Evolutionary conservation across 2,888 invertebrate species (phyloP).

Genomic region (Orthosia gothica): DNA sequence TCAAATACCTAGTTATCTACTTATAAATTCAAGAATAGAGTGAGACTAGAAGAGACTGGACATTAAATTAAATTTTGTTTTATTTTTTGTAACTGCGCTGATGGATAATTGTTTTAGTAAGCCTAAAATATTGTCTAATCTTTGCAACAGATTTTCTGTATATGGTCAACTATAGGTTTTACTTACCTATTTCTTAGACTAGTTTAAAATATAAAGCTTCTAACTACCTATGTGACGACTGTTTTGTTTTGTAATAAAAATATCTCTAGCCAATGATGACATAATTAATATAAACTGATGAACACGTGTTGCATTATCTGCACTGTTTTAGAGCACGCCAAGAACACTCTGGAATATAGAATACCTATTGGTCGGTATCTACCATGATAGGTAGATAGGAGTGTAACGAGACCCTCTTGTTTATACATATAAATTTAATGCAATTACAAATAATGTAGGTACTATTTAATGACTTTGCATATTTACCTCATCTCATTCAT

Average conservation of each 20-base stretch:
- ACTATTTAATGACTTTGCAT: conserved; percentile 23
- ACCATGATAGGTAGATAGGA: not conserved
- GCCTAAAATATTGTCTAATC: too few species aligned
- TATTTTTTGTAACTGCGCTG: not conserved
- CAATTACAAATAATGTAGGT: too few species aligned
- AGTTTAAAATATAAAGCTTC: too few species aligned
- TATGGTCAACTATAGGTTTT: not conserved
- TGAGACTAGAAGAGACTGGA: not conserved
- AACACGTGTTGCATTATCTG: conserved; percentile 16
- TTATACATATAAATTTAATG: conserved; percentile 20
- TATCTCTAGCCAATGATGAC: not conserved
- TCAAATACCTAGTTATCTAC: conserved; percentile 17
- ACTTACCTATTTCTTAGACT: too few species aligned
- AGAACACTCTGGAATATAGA: conserved; percentile 35
- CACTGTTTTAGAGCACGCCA: conserved; percentile 15
- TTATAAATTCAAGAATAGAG: conserved; percentile 9
- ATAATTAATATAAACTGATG: conserved; percentile 11
- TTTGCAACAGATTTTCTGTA: not conserved
- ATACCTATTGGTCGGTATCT: not conserved
- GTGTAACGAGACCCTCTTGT: conserved; percentile 15
- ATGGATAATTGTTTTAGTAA: not conserved
- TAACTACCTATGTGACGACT: not conserved
- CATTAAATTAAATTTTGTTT: not conserved
- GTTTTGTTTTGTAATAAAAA: not conserved
- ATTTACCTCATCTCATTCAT: conserved; percentile 39